Evolutionary conservation across 2,113 vertebrate genomes (phyloP).

Genomic region (crab-eating macaque (Macaca fascicularis)): DNA sequence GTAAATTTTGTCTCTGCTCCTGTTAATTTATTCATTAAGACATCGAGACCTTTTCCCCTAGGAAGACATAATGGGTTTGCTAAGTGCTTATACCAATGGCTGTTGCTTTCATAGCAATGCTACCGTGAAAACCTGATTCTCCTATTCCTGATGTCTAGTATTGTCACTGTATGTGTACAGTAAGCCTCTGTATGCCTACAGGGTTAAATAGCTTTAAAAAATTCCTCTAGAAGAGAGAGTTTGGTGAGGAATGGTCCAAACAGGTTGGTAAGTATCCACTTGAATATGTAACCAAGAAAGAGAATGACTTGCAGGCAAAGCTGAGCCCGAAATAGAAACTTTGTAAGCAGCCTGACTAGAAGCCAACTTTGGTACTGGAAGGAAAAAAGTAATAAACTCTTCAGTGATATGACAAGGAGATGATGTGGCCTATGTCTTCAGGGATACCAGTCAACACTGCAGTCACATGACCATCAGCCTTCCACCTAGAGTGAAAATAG

Average conservation of each 20-base stretch:
- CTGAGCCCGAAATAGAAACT: background rate
- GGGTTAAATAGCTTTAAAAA: background rate
- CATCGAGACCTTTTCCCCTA: background rate
- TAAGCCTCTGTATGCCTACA: background rate
- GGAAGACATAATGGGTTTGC: conserved; percentile 52
- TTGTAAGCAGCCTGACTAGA: background rate
- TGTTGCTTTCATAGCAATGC: background rate
- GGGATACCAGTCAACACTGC: background rate
- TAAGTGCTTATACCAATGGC: conserved; percentile 42
- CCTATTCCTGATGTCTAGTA: background rate
- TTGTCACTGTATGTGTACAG: background rate
- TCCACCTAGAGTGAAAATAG: background rate
- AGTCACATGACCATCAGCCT: background rate
- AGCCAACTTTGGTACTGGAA: background rate
- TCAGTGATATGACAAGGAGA: background rate
- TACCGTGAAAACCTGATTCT: background rate
- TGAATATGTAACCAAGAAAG: background rate
- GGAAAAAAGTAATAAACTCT: background rate
- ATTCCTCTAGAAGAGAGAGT: background rate
- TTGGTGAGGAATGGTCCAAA: background rate
- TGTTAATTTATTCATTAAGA: conserved; percentile 63
- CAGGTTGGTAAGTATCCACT: background rate
- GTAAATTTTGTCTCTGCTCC: conserved; percentile 58
- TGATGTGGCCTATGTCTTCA: background rate
- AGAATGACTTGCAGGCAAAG: background rate